phyloP scores from a whole-genome alignment of 2,888 invertebrate genomes.

The Leptinotarsa haldemani region DNA sequence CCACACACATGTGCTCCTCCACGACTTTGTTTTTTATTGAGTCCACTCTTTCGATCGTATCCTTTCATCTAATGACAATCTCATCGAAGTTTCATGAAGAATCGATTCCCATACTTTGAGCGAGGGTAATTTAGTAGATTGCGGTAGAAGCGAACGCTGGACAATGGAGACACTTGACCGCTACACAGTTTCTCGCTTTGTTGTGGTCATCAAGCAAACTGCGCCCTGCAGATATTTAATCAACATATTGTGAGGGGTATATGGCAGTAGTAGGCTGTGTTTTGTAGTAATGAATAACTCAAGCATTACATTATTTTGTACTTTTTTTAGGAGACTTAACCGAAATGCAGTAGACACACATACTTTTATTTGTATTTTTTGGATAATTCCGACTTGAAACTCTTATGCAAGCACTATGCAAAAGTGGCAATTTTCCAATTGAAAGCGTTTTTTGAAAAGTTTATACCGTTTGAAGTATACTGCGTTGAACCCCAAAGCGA shows the following conservation, averaged over 20 bases:
- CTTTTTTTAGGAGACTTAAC: no score
- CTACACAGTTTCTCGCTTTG: constrained; percentile 54
- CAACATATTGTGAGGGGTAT: constrained; percentile 22
- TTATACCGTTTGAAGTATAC: no score
- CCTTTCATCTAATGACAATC: constrained; percentile 14
- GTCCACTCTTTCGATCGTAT: not conserved
- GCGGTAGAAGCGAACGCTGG: constrained; percentile 48
- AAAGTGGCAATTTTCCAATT: no score
- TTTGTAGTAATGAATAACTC: no score
- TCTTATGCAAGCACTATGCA: no score
- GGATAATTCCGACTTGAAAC: no score
- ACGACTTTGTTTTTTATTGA: not conserved
- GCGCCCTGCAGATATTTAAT: constrained; percentile 46
- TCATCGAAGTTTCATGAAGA: constrained; percentile 30
- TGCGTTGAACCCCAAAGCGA: no score
- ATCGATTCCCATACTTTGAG: constrained; percentile 37
- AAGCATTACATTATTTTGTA: no score
- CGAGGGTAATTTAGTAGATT: constrained; percentile 44
- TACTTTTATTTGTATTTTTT: no score
- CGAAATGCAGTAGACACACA: no score
- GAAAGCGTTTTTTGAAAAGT: no score
- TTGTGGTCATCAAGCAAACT: constrained; percentile 38
- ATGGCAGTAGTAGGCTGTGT: no score
- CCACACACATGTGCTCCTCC: not conserved
- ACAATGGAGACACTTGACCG: constrained; percentile 46